phyloP scores from a whole-genome alignment of 2,888 invertebrate species.

The Metellina segmentata region DNA sequence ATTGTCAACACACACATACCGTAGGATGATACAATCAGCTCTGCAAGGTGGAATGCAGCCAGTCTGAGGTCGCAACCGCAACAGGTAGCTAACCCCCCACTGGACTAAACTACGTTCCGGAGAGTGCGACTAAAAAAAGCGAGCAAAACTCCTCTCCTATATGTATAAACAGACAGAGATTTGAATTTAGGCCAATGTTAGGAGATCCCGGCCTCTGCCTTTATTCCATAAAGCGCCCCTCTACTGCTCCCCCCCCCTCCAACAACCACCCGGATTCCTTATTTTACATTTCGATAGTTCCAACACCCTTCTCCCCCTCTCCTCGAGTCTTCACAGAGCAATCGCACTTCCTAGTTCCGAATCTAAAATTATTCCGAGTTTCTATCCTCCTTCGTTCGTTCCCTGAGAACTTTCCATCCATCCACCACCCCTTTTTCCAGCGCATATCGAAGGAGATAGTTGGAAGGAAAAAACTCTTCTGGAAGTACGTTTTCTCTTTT shows the following conservation, averaged over 20 bases:
- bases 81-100: not conserved
- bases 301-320: constrained; percentile 2
- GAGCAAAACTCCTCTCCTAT: not conserved
- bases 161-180: not conserved
- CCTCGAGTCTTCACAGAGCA: not conserved
- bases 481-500: constrained; percentile 2
- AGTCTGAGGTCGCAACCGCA: too few species aligned
- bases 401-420: not conserved
- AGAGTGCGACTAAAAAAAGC: constrained; percentile 11
- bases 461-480: constrained; percentile 31
- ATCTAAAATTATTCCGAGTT: constrained; percentile 1
- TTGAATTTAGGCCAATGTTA: constrained; percentile 39
- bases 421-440: constrained; percentile 12
- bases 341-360: constrained; percentile 32
- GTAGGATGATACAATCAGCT: too few species aligned
- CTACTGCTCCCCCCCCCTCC: not conserved
- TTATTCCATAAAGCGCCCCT: constrained; percentile 8
- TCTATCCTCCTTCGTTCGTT: not conserved
- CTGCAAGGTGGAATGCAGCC: too few species aligned
- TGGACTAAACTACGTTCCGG: constrained; percentile 8
- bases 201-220: not conserved
- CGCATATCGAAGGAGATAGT: constrained; percentile 26
- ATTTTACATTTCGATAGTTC: constrained; percentile 46
- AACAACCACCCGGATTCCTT: constrained; percentile 9
- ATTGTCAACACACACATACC: too few species aligned